Evolutionary conservation across 1,140 invertebrate species (phyloP).

Genomic region (Eueides isabella): DNA sequence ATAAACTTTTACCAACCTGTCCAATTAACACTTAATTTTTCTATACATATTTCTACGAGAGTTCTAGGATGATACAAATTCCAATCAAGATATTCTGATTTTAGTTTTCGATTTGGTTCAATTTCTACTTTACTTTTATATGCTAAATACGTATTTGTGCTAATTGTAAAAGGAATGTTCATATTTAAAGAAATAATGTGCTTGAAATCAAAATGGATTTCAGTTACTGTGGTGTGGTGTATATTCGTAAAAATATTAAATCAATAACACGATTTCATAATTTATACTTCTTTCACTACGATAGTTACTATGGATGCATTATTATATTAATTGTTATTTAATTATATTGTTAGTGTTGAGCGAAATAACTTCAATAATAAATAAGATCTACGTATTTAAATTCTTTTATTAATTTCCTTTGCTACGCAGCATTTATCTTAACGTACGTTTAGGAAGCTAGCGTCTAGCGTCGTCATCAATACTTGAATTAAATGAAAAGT

Average conservation of each 20-base stretch:
- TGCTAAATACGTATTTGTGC: constrained; percentile 60
- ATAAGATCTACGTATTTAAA: too few relatives aligned
- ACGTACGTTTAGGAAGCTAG: too few relatives aligned
- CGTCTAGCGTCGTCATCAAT: too few relatives aligned
- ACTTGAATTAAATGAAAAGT: too few relatives aligned
- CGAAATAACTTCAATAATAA: too few relatives aligned
- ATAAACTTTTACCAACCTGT: constrained; percentile 51
- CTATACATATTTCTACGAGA: constrained; percentile 66
- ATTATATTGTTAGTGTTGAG: too few relatives aligned
- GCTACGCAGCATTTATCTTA: too few relatives aligned
- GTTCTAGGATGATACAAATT: constrained; percentile 64
- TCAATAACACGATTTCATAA: not conserved
- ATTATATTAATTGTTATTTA: too few relatives aligned
- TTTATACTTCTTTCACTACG: not conserved
- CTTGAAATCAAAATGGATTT: not conserved
- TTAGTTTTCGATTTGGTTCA: constrained; percentile 58
- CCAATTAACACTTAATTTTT: constrained; percentile 74
- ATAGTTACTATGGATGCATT: not conserved
- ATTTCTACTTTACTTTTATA: constrained; percentile 58
- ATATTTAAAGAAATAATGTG: constrained; percentile 36
- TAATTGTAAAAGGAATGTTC: constrained; percentile 63
- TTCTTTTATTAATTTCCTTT: not conserved
- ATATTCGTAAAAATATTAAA: not conserved
- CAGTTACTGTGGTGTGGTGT: not conserved
- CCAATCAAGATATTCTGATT: constrained; percentile 74